Base-by-base conservation (phyloP, 1,140 invertebrate genomes). In the Steinernema feltiae region DNA sequence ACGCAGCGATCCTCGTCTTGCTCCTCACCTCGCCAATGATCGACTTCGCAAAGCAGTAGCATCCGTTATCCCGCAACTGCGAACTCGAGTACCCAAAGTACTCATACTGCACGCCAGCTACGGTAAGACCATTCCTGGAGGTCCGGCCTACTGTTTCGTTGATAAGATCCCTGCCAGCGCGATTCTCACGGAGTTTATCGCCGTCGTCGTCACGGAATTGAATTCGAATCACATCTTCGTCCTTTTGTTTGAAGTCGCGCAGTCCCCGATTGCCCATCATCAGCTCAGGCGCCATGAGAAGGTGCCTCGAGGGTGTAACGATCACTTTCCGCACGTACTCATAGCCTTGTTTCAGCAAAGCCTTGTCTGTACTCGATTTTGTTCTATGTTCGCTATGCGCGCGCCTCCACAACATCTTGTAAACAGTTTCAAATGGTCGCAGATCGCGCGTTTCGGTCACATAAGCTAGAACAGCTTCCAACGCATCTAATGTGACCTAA, bases 81-180 rank as follows among this genome's bases (percentile, higher is more conserved):
- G 53, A 63, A 63, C 53, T 27, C 15, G 53, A 63, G 24, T 63
- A 15, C 53, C 53, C 53, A 27, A 63, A 63, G 53, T 63, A 63
- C 53, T 17, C 53, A 21, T 63, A 63, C 15, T 27, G 12, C 15
- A 17, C 24, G 12, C 53, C 53, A 63, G 53, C 53, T 3, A 63
- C 24, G 2, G 3, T 63, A 7, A 63, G 24, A 21, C 53, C 53
- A 3, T 63, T 63, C 53, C 24, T 12, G 12, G 24, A 15, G 7
- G 24, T 27, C 24, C 15, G 3, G 7, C 53, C 53, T 7, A 63
- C 53, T 7, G 53, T 27, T 7, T 63, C 24, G 7, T 63, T 21
- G 24, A 63, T 63, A 3, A 63, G 53, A 3, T 63, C 24, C 15
- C 3, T 27, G 7, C 53, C 53, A 21, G 12, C 12, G 3, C 53